These are phyloP conservation scores for Naja naja DNA, from an alignment of 2,113 vertebrate species.

Conservation along the genomic window DNA sequence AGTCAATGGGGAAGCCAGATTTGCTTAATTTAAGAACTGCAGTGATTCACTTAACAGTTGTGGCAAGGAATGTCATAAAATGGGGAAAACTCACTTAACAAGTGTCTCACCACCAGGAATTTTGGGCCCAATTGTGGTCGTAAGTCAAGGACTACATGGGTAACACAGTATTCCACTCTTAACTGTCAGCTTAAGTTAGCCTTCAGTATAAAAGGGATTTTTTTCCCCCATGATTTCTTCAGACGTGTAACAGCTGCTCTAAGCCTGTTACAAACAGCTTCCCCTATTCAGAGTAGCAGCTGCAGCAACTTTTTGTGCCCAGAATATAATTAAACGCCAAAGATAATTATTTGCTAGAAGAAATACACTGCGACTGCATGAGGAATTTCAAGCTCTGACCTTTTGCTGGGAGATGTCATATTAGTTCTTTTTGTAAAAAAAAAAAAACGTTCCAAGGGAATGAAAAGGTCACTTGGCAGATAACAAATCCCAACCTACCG, in stretches of 20 bases:
- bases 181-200: not conserved
- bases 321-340: not conserved
- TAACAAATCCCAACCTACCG: not conserved
- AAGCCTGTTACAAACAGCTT: slow-evolving; percentile 21
- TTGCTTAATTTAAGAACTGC: not conserved
- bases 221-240: not conserved
- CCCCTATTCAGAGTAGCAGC: slow-evolving; percentile 10
- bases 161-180: not conserved
- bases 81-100: not conserved
- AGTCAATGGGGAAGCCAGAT: not conserved
- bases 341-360: slow-evolving; percentile 24
- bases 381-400: slow-evolving; percentile 50
- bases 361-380: not conserved
- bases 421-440: not conserved
- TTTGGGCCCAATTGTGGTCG: not conserved
- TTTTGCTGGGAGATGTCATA: slow-evolving; percentile 36
- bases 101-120: not conserved
- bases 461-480: not conserved
- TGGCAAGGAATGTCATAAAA: not conserved
- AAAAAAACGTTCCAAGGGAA: slow-evolving; percentile 28
- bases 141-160: not conserved
- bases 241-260: not conserved
- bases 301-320: slow-evolving; percentile 1
- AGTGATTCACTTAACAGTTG: not conserved
- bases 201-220: not conserved